These are phyloP conservation scores for Cygnus buccinator DNA, from an alignment of 2,113 vertebrate species.

Conservation along the genomic window DNA sequence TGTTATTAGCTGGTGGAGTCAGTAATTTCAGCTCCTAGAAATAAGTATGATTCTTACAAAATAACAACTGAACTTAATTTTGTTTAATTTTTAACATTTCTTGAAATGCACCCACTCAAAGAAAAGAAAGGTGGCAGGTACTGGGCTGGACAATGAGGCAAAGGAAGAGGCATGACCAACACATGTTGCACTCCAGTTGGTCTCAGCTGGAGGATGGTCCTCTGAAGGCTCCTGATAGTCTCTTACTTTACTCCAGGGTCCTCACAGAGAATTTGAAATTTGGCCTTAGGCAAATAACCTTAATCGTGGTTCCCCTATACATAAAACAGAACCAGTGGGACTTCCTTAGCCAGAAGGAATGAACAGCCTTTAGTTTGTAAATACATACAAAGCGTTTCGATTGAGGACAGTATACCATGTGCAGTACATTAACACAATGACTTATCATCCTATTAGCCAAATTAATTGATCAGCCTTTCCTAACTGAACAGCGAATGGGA, in stretches of 20 bases:
- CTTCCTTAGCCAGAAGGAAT: neutral
- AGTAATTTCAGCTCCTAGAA: neutral
- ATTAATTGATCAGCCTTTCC: neutral
- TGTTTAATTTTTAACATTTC: neutral
- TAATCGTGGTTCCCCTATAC: neutral
- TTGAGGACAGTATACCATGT: neutral
- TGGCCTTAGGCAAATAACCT: neutral
- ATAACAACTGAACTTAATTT: neutral
- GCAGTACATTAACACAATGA: neutral
- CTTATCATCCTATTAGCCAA: neutral
- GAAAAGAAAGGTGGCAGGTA: neutral
- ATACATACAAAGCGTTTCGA: neutral
- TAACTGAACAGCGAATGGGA: neutral
- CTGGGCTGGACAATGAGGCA: neutral
- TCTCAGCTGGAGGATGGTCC: neutral
- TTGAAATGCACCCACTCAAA: neutral
- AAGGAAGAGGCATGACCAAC: fast-evolving
- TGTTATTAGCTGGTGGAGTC: neutral
- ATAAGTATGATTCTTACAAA: neutral
- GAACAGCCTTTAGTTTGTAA: neutral
- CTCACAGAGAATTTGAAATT: neutral
- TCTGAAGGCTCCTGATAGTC: neutral
- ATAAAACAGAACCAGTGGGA: neutral
- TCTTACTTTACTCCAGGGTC: neutral
- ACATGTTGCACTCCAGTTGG: fast-evolving